These are phyloP conservation scores for Chanos chanos DNA, from an alignment of 2,797 vertebrate genomes.

Conservation along the genomic window DNA sequence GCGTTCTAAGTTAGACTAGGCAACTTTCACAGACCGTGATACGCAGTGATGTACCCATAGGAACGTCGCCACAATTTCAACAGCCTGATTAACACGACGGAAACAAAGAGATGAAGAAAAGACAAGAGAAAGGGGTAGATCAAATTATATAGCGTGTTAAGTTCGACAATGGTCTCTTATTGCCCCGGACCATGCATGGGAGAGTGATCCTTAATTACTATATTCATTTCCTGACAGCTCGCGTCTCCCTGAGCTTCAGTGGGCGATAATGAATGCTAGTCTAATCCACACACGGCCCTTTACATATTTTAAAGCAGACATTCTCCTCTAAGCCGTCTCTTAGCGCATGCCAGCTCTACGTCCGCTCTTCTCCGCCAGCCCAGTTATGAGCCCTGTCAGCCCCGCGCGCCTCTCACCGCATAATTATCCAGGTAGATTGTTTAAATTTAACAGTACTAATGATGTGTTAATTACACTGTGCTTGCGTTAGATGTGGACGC, in stretches of 20 bases:
- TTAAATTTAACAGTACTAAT: conserved; percentile 63
- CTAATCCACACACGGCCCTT: conserved; percentile 24
- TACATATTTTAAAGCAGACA: conserved; percentile 26
- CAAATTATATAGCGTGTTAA: background rate
- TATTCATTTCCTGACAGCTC: conserved; percentile 41
- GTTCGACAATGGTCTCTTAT: conserved; percentile 12
- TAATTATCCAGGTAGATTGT: conserved; percentile 57
- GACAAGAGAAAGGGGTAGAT: background rate
- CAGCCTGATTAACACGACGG: background rate
- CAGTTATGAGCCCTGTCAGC: too few species aligned
- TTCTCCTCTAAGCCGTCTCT: too few species aligned
- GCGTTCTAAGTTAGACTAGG: too few species aligned
- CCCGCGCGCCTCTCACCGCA: conserved; percentile 17
- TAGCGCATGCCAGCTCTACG: too few species aligned
- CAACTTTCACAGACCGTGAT: background rate
- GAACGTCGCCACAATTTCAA: too few species aligned
- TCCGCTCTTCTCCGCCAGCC: too few species aligned
- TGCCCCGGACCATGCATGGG: background rate
- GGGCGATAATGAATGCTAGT: conserved; percentile 33
- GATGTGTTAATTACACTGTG: conserved; percentile 60
- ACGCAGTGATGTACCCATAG: too few species aligned
- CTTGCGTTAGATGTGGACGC: conserved; percentile 14
- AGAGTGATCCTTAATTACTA: conserved; percentile 33
- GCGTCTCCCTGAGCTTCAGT: conserved; percentile 18
- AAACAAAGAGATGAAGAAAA: background rate